Evolutionary conservation across 35 echinoderm and acorn worm species (phyloP).

Genomic region (Ophiothrix spiculata): DNA sequence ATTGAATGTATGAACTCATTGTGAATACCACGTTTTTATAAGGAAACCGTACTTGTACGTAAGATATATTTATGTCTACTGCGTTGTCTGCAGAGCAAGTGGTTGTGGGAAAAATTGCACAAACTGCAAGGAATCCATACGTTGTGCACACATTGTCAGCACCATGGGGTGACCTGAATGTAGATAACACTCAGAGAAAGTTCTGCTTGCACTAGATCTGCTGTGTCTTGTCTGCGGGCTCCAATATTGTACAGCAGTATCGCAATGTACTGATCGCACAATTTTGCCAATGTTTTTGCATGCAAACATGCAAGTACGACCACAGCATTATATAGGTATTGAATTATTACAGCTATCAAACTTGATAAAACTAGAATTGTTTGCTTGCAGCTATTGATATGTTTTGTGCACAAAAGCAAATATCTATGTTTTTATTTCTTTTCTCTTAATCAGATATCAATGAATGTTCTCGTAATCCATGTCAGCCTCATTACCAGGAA

Average conservation of each 20-base stretch:
- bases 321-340: not conserved
- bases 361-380: not conserved
- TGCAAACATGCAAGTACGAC: not conserved
- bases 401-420: too few relatives aligned
- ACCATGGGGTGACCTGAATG: not conserved
- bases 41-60: too few relatives aligned
- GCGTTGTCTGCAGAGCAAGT: too few relatives aligned
- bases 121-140: too few relatives aligned
- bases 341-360: not conserved
- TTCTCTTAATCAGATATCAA: conserved; percentile 50
- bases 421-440: not conserved
- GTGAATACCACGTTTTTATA: too few relatives aligned
- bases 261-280: not conserved
- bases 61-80: not conserved
- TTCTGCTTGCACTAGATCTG: not conserved
- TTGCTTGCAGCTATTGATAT: too few relatives aligned
- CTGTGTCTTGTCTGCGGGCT: not conserved
- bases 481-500: conserved; percentile 17
- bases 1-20: too few relatives aligned
- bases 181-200: not conserved
- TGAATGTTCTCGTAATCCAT: conserved; percentile 47
- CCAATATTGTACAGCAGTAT: not conserved
- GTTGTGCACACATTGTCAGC: too few relatives aligned
- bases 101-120: too few relatives aligned
- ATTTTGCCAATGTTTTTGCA: too few relatives aligned